Conservation (phyloP, 2,888 invertebrate genomes). For the Ormyrus thymus region DNA sequence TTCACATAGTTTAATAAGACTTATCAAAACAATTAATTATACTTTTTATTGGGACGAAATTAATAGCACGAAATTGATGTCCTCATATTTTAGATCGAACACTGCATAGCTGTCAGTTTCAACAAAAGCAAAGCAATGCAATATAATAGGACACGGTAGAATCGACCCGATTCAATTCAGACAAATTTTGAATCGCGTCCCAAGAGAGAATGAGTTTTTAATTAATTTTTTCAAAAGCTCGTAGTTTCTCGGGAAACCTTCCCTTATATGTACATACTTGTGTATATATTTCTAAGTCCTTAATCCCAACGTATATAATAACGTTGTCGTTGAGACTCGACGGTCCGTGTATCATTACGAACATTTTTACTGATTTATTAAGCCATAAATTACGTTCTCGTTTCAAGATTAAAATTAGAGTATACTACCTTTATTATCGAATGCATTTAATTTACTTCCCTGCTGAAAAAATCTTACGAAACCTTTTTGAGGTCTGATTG, state of each 20-base stretch:
- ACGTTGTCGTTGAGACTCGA: constrained; percentile 6
- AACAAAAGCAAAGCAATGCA: neutral
- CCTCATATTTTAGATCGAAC: neutral
- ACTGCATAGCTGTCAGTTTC: neutral
- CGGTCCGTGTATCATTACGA: constrained; percentile 12
- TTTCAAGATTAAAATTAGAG: no score
- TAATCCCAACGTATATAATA: constrained; percentile 39
- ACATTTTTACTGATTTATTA: no score
- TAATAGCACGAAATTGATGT: neutral
- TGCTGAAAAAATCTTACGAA: no score
- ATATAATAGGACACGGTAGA: neutral
- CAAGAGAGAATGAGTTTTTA: neutral
- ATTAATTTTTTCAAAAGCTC: constrained; percentile 12
- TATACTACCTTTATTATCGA: no score
- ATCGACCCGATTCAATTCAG: neutral
- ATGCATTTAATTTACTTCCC: no score
- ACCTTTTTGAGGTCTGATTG: no score
- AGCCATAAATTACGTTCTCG: no score
- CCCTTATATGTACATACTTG: constrained; percentile 64
- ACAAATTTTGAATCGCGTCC: neutral
- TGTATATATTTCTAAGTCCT: constrained; percentile 70
- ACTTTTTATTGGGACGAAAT: no score
- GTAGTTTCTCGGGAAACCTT: constrained; percentile 59
- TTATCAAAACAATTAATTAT: neutral
- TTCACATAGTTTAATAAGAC: constrained; percentile 19